Base-by-base conservation (phyloP, 53 echinoderm and acorn worm species). In the Apostichopus leukothele region DNA sequence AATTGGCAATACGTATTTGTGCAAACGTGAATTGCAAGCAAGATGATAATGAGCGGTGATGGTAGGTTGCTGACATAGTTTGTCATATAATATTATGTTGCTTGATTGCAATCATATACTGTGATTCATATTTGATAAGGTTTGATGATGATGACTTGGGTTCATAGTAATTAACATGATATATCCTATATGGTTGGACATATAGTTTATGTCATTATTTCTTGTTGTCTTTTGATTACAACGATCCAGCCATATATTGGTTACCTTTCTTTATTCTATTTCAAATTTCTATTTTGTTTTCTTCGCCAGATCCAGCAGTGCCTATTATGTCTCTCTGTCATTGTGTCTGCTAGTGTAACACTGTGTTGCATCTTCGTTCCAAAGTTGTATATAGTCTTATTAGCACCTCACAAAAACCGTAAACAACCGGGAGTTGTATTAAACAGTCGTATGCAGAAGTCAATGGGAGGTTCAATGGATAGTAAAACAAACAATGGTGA, bases 321-420 rank as follows among this genome's bases (percentile, higher is more conserved):
- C 89, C 93, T 95, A 67, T 80, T 98, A 91, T 96, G 95, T 89
- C 93, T 98, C 75, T 94, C 93, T 50, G 91, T 96, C 61, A 92
- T 94, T 8, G 91, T 98, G 22, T 96, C 95, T 86, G 99, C 95
- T 5, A 89, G 92, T 53, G 95, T 96, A 18, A 94, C 94, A 19
- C 94, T 98, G 59, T 94, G 93, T 67, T 95, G 95, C 77, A 96
- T 98, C 25, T 98, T 98, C 88, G 96, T 93, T 75, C 99, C 99
- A 23, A 98, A 98, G 68, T 90, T 98, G 86, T 98, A 98, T 91
- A 98, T 98, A 75, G 96, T 98, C 71, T 89, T 98, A 9, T 93
- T 98, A 73, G 93, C 96, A 4, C 99, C 99, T n/a, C 96, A 98
- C 79, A 98, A 98, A 88, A 98, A 98, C 83, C 93, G 93, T 73